Percentiles rank a stretch among this genome's conserved stretches.
Evolutionary conservation across 2,888 invertebrate species (phyloP).

Genomic region (Andricus curvator): DNA sequence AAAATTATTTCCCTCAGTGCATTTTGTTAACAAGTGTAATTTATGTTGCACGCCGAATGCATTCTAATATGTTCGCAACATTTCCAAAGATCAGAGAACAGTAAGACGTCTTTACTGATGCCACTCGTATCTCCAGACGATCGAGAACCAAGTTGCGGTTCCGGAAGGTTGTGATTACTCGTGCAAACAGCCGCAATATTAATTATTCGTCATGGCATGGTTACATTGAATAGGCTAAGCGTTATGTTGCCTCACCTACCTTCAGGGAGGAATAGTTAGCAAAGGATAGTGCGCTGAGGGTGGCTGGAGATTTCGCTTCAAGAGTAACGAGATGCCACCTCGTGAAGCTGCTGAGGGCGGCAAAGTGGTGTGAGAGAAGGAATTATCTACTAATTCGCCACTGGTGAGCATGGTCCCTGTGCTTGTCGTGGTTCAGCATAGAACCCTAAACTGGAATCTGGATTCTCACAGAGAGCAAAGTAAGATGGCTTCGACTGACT

Average conservation of each 20-base stretch:
- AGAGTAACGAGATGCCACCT: constrained; percentile 39
- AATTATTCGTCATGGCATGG: constrained; percentile 71
- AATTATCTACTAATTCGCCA: constrained; percentile 36
- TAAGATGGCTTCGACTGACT: constrained; percentile 18
- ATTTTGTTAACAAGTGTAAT: background rate
- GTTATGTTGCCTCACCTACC: constrained; percentile 17
- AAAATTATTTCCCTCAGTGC: no score
- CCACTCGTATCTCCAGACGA: background rate
- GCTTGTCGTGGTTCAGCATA: background rate
- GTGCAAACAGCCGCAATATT: constrained; percentile 70
- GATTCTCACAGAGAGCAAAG: background rate
- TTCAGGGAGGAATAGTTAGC: constrained; percentile 20
- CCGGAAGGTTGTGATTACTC: constrained; percentile 35
- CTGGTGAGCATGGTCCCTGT: constrained; percentile 21
- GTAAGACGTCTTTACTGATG: background rate
- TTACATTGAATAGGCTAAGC: constrained; percentile 52
- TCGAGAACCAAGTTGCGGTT: constrained; percentile 26
- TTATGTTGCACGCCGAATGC: background rate
- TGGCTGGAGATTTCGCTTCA: constrained; percentile 22
- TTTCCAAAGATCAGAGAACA: background rate
- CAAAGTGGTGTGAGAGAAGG: constrained; percentile 12
- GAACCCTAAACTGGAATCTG: constrained; percentile 10
- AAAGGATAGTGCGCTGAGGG: constrained; percentile 22
- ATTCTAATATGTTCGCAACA: background rate
- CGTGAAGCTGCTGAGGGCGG: constrained; percentile 31